phyloP scores from a whole-genome alignment of 2,113 vertebrate species.

The Crocuta crocuta region DNA sequence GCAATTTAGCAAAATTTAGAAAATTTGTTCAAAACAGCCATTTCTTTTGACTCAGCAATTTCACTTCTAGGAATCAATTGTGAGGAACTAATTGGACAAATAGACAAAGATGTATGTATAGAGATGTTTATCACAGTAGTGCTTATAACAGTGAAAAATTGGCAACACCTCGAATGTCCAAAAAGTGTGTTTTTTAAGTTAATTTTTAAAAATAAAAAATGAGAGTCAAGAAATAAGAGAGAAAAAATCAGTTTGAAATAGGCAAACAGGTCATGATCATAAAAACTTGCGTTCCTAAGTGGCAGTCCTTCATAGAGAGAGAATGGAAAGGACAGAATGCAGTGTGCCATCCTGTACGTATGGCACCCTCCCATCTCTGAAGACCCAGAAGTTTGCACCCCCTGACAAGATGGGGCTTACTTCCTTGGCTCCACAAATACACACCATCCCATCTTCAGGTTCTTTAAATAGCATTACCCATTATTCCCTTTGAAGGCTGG shows the following conservation, averaged over 20 bases:
- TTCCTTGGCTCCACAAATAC: background rate
- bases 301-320: background rate
- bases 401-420: background rate
- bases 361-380: background rate
- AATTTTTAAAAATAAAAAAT: background rate
- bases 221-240: background rate
- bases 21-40: conserved; percentile 11
- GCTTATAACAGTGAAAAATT: conserved; percentile 33
- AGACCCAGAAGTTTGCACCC: background rate
- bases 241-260: background rate
- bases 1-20: conserved; percentile 36
- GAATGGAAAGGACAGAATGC: background rate
- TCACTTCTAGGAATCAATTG: conserved; percentile 28
- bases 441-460: background rate
- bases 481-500: background rate
- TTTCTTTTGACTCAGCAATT: conserved; percentile 34
- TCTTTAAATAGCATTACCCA: background rate
- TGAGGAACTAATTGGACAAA: conserved; percentile 29
- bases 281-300: background rate
- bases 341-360: background rate
- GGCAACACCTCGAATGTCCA: background rate
- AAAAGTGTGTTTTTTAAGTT: conserved; percentile 29
- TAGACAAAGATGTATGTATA: background rate
- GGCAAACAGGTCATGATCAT: background rate
- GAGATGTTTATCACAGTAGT: background rate